A percentile compares a stretch with the other conserved stretches of the same genome.
phyloP scores from a whole-genome alignment of 2,113 vertebrate species.

The Syrrhaptes paradoxus region DNA sequence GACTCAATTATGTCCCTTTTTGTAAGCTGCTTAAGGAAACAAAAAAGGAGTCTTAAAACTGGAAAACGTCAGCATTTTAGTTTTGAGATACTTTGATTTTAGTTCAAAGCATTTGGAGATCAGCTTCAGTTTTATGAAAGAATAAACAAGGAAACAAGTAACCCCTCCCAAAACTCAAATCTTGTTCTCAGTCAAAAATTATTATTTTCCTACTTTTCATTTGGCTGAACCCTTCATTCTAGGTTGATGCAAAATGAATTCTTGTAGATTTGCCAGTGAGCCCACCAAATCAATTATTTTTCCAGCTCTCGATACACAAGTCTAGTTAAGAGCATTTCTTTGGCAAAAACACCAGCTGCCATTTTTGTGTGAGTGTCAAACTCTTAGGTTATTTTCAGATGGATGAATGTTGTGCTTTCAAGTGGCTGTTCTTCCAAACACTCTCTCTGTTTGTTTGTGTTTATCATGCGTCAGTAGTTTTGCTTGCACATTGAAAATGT shows the following conservation, averaged over 20 bases:
- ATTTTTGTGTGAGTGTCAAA: background rate
- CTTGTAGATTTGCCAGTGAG: background rate
- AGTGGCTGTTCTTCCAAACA: slow-evolving; percentile 2
- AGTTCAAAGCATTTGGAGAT: background rate
- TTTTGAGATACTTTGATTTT: background rate
- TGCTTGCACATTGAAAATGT: slow-evolving; percentile 1
- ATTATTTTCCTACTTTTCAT: background rate
- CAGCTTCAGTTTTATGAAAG: background rate
- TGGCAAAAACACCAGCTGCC: background rate
- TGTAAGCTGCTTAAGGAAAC: background rate
- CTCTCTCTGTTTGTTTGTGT: background rate
- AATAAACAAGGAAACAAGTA: background rate
- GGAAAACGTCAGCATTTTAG: background rate
- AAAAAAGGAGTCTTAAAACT: background rate
- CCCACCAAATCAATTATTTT: background rate
- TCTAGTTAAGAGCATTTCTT: background rate
- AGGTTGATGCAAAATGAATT: background rate
- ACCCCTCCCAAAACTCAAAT: background rate
- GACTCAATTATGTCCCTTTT: background rate
- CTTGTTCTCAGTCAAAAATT: background rate
- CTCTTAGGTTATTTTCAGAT: slow-evolving; percentile 32
- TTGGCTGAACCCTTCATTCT: background rate
- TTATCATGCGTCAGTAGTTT: slow-evolving; percentile 5
- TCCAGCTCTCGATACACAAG: background rate
- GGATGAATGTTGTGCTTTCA: background rate